Percentiles rank a stretch among this genome's conserved stretches.
phyloP scores from a whole-genome alignment of 2,888 invertebrate genomes.

The Ectropis crepuscularia region DNA sequence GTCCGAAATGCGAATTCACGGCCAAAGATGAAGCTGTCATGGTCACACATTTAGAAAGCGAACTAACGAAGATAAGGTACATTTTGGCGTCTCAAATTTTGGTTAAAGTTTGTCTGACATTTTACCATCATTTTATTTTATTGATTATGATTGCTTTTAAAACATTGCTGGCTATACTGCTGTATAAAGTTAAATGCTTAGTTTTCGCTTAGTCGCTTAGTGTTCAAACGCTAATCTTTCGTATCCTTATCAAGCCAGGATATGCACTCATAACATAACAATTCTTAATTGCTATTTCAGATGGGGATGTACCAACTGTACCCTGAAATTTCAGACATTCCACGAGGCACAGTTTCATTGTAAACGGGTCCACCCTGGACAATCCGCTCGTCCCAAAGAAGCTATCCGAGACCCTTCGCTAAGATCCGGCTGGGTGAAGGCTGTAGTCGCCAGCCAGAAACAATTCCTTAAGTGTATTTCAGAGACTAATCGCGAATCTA shows the following conservation, averaged over 20 bases:
- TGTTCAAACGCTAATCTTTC: not conserved
- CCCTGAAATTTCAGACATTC: conserved; percentile 63
- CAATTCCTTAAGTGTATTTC: conserved; percentile 47
- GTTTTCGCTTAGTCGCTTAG: conserved; percentile 15
- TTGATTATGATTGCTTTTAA: too few species aligned
- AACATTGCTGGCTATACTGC: conserved; percentile 3
- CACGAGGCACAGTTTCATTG: conserved; percentile 77
- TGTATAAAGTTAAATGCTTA: conserved; percentile 4
- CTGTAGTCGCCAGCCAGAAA: conserved; percentile 58
- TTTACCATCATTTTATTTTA: not conserved
- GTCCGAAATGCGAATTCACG: conserved; percentile 65
- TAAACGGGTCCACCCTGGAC: conserved; percentile 55
- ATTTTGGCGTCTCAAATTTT: not conserved
- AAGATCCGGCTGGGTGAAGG: conserved; percentile 63
- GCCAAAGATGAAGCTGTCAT: conserved; percentile 58
- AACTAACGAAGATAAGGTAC: conserved; percentile 72
- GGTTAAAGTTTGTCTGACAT: conserved; percentile 2
- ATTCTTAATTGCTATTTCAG: conserved; percentile 52
- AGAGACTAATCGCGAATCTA: conserved; percentile 8
- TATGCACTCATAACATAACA: conserved; percentile 28
- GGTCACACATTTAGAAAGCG: conserved; percentile 69
- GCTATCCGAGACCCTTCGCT: conserved; percentile 57
- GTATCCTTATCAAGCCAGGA: conserved; percentile 9
- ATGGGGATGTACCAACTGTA: conserved; percentile 72
- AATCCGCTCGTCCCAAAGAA: conserved; percentile 57